A percentile compares a stretch with the other conserved stretches of the same genome.
Conservation (phyloP, 2,888 invertebrate species). For the Eilema griseolum region DNA sequence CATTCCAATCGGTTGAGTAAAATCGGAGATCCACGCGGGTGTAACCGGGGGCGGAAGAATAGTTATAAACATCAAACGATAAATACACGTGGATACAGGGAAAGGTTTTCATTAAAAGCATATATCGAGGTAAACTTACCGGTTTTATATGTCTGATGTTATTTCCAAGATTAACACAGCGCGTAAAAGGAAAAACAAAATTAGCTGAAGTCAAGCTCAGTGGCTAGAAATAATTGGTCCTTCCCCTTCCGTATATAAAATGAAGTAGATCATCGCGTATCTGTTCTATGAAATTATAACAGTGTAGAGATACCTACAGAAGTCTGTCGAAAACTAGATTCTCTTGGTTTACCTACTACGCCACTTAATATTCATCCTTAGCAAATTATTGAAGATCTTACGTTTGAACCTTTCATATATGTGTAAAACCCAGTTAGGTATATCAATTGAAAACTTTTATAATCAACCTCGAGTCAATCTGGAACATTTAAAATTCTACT, state of each 20-base stretch:
- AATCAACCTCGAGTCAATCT: not conserved
- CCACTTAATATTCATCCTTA: too few relatives aligned
- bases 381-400: not conserved
- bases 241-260: not conserved
- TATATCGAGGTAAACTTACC: not conserved
- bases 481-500: slow-evolving; percentile 14
- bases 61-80: too few relatives aligned
- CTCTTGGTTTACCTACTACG: too few relatives aligned
- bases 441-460: not conserved
- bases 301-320: not conserved
- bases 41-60: too few relatives aligned
- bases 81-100: too few relatives aligned
- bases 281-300: not conserved
- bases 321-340: too few relatives aligned
- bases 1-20: too few relatives aligned
- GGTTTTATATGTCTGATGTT: not conserved
- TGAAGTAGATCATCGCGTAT: not conserved
- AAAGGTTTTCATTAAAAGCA: slow-evolving; percentile 1
- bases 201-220: not conserved
- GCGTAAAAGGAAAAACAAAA: not conserved
- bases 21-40: too few relatives aligned
- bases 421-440: not conserved
- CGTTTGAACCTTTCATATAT: not conserved
- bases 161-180: not conserved
- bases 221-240: not conserved